Evolutionary conservation across 1,140 invertebrate genomes (phyloP).

Genomic region (Conus ventricosus): DNA sequence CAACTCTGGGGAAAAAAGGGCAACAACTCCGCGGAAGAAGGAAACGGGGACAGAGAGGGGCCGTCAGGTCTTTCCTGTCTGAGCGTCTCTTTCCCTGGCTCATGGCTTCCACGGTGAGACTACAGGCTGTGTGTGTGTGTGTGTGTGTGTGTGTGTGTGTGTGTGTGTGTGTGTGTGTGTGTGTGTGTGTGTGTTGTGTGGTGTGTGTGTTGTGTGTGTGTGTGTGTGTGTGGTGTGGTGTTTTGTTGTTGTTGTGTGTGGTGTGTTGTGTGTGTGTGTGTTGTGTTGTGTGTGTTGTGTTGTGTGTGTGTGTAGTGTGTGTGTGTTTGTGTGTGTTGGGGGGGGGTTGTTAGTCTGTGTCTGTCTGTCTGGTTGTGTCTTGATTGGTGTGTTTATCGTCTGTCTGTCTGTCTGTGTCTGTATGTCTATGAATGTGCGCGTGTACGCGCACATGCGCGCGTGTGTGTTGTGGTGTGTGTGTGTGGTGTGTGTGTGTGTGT

Average conservation of each 20-base stretch:
- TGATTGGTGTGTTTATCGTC: too few relatives aligned
- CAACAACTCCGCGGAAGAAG: neutral
- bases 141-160: too few relatives aligned
- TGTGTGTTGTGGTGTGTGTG: too few relatives aligned
- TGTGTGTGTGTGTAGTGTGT: neutral
- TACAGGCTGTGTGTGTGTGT: too few relatives aligned
- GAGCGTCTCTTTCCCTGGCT: constrained; percentile 73
- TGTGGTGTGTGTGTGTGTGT: too few relatives aligned
- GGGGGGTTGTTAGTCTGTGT: too few relatives aligned
- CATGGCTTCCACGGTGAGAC: constrained; percentile 68
- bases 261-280: neutral
- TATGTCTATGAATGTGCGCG: too few relatives aligned
- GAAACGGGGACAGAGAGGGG: constrained; percentile 45
- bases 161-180: neutral
- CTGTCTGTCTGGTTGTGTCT: too few relatives aligned
- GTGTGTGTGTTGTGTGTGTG: neutral
- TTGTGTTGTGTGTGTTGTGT: neutral
- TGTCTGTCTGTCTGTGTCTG: too few relatives aligned
- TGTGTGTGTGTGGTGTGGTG: neutral
- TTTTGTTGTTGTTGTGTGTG: neutral
- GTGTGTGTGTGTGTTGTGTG: neutral
- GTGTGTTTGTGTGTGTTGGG: neutral
- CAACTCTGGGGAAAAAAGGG: neutral
- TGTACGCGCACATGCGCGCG: too few relatives aligned
- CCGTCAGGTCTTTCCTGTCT: constrained; percentile 64